Base-by-base conservation (phyloP, 2,113 vertebrate genomes). In the Eulacestoma nigropectus region DNA sequence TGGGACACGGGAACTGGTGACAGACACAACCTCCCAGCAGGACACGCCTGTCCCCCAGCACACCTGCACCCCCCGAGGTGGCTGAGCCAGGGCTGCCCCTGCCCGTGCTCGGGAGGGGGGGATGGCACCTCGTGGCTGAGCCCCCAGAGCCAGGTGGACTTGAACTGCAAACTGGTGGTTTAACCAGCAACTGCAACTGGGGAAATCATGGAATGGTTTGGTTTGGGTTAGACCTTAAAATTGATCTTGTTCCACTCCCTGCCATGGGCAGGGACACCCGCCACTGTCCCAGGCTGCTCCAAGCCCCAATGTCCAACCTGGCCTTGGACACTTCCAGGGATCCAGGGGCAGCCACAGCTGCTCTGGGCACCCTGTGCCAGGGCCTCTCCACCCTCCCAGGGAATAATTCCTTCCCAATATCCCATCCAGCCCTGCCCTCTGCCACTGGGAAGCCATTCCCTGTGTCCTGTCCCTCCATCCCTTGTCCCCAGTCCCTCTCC, bases 261-360 rank as follows among this genome's bases (percentile, higher is more conserved):
- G 22, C 42, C 68, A 57, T 15, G 6, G 16, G 7, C 23, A 32
- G 23, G 33, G 46, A 60, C 39, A 33, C 9, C 29, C 1, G 0
- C 50, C 50, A 42, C 35, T 4, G 0, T 13, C 12, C 35, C 76
- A 80, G 32, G 22, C 0, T 4, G 27, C 27, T 65, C 67, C 42
- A 1, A 78, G 1, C 1, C 41, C 26, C 1, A 0, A n/a, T n/a
- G n/a, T 6, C 74, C 65, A 79, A 0, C n/a, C 47, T 41, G 47
- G 41, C 41, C 41, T 63, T 47, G 41, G 65, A 0, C 75, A 79
- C 57, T 88, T 1, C 41, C 65, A 78, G 56, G 55, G 74, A 53
- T 78, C 57, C 68, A 53, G 73, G 37, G 33, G 33, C 63, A 86
- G 46, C 33, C 55, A 12, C 62, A 69, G 46, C 55, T 77, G 27